A percentile compares a stretch with the other conserved stretches of the same genome.
Conservation (phyloP, 2,888 invertebrate genomes). For the Entomobrya multifasciata region DNA sequence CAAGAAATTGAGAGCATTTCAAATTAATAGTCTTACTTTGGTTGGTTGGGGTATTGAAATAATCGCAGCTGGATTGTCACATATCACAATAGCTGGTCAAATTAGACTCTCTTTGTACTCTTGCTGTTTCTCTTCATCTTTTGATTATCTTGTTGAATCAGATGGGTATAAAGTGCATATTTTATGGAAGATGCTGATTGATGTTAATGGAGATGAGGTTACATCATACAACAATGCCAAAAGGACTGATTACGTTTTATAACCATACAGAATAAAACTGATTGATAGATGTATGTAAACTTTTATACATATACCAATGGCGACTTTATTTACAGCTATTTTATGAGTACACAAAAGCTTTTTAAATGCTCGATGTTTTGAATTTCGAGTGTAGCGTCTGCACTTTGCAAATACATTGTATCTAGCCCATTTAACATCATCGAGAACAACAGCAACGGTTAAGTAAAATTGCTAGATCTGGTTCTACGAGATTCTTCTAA, state of each 20-base stretch:
- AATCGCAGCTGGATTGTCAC: constrained; percentile 54
- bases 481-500: constrained; percentile 62
- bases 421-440: neutral
- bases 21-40: neutral
- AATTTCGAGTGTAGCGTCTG: neutral
- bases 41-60: neutral
- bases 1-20: neutral
- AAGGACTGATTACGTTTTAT: constrained; percentile 48
- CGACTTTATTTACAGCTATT: no score
- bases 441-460: constrained; percentile 11
- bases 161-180: constrained; percentile 37
- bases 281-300: neutral
- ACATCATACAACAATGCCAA: constrained; percentile 50
- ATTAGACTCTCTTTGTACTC: constrained; percentile 24
- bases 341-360: neutral
- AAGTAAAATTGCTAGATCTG: constrained; percentile 48
- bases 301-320: neutral
- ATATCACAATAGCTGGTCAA: constrained; percentile 52
- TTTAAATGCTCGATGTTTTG: neutral
- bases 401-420: constrained; percentile 16
- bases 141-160: constrained; percentile 17
- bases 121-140: constrained; percentile 36
- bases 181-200: constrained; percentile 59
- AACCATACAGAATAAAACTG: neutral
- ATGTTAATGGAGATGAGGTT: constrained; percentile 66